Base-by-base conservation (phyloP, 1,140 invertebrate genomes). In the Agrilus planipennis region DNA sequence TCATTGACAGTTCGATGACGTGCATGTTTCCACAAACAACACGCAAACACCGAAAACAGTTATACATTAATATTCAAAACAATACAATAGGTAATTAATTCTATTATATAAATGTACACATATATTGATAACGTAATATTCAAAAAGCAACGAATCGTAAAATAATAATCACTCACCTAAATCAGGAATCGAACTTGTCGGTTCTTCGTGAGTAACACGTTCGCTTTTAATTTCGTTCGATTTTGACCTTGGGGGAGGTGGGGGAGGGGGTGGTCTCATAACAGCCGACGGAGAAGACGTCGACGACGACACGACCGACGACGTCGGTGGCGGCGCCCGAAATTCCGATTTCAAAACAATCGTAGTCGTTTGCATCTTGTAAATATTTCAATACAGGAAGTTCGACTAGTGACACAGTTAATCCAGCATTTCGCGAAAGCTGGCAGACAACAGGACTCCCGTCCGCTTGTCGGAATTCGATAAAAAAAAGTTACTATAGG, bases 111-210 rank as follows among this genome's bases (percentile, higher is more conserved):
- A n/a, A n/a, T n/a, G n/a, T n/a, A n/a, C n/a, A n/a, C n/a, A n/a
- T n/a, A 32, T 32, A 29, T 4, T 29, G 4, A 29, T 29, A 29
- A 29, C 28, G 3, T n/a, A 17, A 32, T 32, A 32, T n/a, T n/a
- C n/a, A n/a, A n/a, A 32, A 32, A 32, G 30, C 11, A 32, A 32
- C 30, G 15, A 17, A 17, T 15, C 11, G 9, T 5, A 14, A 5
- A 32, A 32, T 7, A 15, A 34, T 41, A 30, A 5, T 19, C 31
- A 68, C 80, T 79, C 55, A 84, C 82, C 82, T 69, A 86, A 68
- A 73, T 86, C 82, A 37, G 82, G 82, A 62, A 85, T 84, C 44
- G 82, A 86, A 63, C 81, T 84, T 27, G 81, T 81, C 2, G 81
- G 81, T 59, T 86, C 81, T 62, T 86, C 81, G 59, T 76, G 68